Conservation (phyloP, 2,888 invertebrate genomes). For the Hybos culiciformis region DNA sequence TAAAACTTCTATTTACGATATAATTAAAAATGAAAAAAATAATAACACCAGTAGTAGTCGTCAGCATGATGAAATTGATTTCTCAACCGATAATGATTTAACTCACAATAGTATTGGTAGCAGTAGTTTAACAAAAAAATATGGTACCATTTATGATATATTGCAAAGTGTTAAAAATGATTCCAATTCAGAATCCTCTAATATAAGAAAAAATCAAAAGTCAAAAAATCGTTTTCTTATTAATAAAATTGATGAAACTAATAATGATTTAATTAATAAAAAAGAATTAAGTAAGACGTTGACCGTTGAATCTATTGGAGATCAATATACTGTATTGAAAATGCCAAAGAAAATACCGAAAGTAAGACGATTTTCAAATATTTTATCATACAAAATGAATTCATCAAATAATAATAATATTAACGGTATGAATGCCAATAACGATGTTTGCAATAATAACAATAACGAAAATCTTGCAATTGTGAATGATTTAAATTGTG, state of each 20-base stretch:
- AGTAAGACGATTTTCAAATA: conserved; percentile 34
- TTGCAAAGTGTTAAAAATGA: conserved; percentile 28
- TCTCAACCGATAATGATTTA: background rate
- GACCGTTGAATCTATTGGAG: background rate
- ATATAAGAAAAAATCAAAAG: conserved; percentile 10
- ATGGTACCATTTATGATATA: conserved; percentile 36
- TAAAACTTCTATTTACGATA: conserved; percentile 35
- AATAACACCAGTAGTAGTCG: conserved; percentile 1
- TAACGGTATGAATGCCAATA: conserved; percentile 6
- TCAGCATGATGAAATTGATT: conserved; percentile 6
- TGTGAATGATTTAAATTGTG: background rate
- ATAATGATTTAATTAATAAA: background rate
- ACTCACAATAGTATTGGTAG: background rate
- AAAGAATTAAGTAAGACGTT: background rate
- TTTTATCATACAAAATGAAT: conserved; percentile 24
- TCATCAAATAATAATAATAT: background rate
- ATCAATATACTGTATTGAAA: conserved; percentile 12
- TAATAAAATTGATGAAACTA: conserved; percentile 30
- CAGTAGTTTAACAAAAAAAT: conserved; percentile 21
- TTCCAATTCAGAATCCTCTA: conserved; percentile 10
- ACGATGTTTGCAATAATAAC: conserved; percentile 8
- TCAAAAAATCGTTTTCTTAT: conserved; percentile 30
- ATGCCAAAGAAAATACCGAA: conserved; percentile 22
- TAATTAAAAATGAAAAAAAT: conserved; percentile 27
- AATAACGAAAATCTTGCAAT: conserved; percentile 1